Percentiles rank a stretch among this genome's conserved stretches.
These are phyloP conservation scores for Tokudaia muenninki DNA, from an alignment of 2,797 vertebrate species.

Conservation along the genomic window DNA sequence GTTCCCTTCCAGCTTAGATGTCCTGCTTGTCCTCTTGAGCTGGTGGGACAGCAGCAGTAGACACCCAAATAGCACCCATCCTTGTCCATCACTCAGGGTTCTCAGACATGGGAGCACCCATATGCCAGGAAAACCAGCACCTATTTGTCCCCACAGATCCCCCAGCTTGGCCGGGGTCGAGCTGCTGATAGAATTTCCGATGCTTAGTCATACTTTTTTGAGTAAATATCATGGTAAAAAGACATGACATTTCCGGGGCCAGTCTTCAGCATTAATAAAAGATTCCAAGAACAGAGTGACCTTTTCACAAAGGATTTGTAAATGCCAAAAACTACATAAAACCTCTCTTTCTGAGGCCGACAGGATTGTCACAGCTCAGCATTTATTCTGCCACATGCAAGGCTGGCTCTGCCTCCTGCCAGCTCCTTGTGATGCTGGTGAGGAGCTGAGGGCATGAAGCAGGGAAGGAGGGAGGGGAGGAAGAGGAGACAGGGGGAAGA, in stretches of 20 bases:
- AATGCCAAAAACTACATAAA: constrained; percentile 92
- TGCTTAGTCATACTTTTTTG: constrained; percentile 84
- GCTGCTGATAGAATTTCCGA: constrained; percentile 43
- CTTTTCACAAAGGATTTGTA: constrained; percentile 94
- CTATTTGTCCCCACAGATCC: neutral
- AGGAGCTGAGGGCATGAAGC: neutral
- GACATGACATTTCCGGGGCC: constrained; percentile 91
- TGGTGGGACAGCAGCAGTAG: neutral
- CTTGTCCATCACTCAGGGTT: neutral
- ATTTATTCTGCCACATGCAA: constrained; percentile 76
- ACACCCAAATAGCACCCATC: neutral
- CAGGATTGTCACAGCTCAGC: constrained; percentile 82
- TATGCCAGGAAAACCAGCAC: neutral
- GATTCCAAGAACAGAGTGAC: constrained; percentile 90
- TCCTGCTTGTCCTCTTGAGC: neutral
- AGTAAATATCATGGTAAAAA: constrained; percentile 89
- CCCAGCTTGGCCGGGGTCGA: neutral
- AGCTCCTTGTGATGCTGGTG: neutral
- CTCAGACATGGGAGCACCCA: neutral
- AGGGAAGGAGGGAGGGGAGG: neutral
- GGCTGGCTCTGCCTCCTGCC: constrained; percentile 64
- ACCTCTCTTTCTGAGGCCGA: constrained; percentile 85
- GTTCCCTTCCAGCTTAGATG: neutral
- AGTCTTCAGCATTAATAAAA: constrained; percentile 91
- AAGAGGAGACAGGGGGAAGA: fast-evolving